phyloP scores from a whole-genome alignment of 1,140 invertebrate species.

The Wiebesia pumilae region DNA sequence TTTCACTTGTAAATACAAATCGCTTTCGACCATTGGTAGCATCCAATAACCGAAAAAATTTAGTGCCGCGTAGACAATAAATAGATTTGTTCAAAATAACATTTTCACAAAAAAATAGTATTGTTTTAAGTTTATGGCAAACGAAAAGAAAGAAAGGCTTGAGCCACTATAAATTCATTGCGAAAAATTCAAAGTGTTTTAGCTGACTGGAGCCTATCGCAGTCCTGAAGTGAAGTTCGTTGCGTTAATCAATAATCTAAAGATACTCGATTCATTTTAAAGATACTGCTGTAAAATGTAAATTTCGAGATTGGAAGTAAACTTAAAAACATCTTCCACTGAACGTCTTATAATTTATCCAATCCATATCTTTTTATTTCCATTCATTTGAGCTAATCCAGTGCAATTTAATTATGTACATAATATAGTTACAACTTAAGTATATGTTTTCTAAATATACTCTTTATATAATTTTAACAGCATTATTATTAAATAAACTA shows the following conservation, averaged over 20 bases:
- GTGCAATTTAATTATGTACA: slow-evolving; percentile 13
- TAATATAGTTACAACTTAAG: slow-evolving; percentile 1
- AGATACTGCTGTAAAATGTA: slow-evolving; percentile 61
- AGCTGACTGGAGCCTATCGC: slow-evolving; percentile 37
- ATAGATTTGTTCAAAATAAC: slow-evolving; percentile 32
- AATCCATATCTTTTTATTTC: slow-evolving; percentile 33
- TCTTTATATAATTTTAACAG: slow-evolving; percentile 40
- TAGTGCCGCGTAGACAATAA: slow-evolving; percentile 58
- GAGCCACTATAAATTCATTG: neutral
- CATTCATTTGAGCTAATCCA: slow-evolving; percentile 11
- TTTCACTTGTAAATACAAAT: slow-evolving; percentile 56
- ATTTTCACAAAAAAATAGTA: slow-evolving; percentile 36
- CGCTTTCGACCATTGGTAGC: slow-evolving; percentile 46
- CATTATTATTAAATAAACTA: slow-evolving; percentile 32
- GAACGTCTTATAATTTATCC: slow-evolving; percentile 51
- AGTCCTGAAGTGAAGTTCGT: slow-evolving; percentile 54
- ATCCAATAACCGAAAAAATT: slow-evolving; percentile 22
- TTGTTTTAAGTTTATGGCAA: neutral
- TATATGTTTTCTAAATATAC: slow-evolving; percentile 26
- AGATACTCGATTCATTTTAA: slow-evolving; percentile 58
- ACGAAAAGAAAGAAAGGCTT: neutral
- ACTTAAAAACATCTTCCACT: slow-evolving; percentile 56
- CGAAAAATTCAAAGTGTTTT: neutral
- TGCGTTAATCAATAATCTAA: slow-evolving; percentile 54
- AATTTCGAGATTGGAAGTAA: slow-evolving; percentile 61